Conservation (phyloP, 2,113 vertebrate species). For the Myotis yumanensis region DNA sequence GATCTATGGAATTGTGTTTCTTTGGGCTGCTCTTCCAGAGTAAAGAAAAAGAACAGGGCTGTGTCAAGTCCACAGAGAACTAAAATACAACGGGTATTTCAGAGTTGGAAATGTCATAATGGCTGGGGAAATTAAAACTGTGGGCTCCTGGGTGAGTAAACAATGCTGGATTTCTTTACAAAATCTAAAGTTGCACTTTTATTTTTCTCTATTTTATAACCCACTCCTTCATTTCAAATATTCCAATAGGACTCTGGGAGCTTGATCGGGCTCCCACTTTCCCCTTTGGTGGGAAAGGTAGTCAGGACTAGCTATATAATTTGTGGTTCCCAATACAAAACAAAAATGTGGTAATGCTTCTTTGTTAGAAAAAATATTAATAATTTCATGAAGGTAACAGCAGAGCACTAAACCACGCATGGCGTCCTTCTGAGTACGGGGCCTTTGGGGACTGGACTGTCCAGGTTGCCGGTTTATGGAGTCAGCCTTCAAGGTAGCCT, state of each 20-base stretch:
- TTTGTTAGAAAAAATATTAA: background rate
- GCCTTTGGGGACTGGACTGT: background rate
- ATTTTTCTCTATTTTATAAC: background rate
- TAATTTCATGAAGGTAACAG: background rate
- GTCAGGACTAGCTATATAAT: background rate
- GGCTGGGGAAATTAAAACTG: background rate
- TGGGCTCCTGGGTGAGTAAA: background rate
- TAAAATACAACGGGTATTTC: background rate
- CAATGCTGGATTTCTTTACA: slow-evolving; percentile 21
- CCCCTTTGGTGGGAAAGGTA: background rate
- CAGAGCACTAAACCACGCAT: background rate
- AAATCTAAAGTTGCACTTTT: background rate
- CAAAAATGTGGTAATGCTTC: background rate
- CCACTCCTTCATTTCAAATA: background rate
- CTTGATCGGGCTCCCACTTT: background rate
- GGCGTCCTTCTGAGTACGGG: background rate
- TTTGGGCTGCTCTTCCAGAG: background rate
- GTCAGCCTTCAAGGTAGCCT: background rate
- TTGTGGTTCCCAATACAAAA: background rate
- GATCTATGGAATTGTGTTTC: background rate
- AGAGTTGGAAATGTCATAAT: background rate
- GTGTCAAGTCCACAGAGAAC: background rate
- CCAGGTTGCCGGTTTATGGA: background rate
- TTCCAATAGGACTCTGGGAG: background rate
- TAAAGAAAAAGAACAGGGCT: background rate